Evolutionary conservation across 2,797 vertebrate genomes (phyloP).

Genomic region (Urophycis tenuis): DNA sequence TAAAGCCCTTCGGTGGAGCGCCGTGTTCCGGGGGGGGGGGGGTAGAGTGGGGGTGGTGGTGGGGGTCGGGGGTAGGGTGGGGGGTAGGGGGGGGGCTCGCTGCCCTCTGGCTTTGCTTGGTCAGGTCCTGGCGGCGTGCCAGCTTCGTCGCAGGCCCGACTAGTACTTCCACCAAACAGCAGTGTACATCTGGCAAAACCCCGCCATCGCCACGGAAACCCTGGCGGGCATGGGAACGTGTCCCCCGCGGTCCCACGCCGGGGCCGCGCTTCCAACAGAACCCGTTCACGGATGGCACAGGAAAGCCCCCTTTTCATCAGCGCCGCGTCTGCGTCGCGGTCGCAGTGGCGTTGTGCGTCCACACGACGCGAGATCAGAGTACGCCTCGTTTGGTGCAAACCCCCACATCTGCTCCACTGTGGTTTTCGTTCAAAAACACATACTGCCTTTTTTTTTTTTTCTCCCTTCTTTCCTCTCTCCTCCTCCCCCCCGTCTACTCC

Average conservation of each 20-base stretch:
- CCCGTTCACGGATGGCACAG: neutral
- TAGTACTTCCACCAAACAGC: constrained; percentile 31
- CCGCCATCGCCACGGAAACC: constrained; percentile 46
- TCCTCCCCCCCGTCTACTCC: no score
- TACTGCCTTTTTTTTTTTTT: neutral
- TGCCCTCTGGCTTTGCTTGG: constrained; percentile 66
- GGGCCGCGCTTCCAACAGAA: neutral
- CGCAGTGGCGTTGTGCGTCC: neutral
- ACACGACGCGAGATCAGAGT: neutral
- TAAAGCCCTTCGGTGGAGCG: constrained; percentile 27
- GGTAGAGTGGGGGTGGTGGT: neutral
- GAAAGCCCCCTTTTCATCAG: neutral
- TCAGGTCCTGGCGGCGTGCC: constrained; percentile 45
- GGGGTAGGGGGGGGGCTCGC: constrained; percentile 27
- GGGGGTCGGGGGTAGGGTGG: neutral
- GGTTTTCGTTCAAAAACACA: neutral
- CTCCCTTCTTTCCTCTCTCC: no score
- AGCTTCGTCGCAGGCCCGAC: constrained; percentile 44
- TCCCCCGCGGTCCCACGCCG: constrained; percentile 13
- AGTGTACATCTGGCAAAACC: constrained; percentile 53
- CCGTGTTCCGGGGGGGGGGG: constrained; percentile 43
- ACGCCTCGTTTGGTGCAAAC: neutral
- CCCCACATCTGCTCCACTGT: neutral
- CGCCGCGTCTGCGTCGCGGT: neutral
- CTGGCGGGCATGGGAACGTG: constrained; percentile 56